Evolutionary conservation across 2,113 vertebrate species (phyloP), one percentile per base, ranked within the genome.

Genomic region (Todiramphus chloris): DNA sequence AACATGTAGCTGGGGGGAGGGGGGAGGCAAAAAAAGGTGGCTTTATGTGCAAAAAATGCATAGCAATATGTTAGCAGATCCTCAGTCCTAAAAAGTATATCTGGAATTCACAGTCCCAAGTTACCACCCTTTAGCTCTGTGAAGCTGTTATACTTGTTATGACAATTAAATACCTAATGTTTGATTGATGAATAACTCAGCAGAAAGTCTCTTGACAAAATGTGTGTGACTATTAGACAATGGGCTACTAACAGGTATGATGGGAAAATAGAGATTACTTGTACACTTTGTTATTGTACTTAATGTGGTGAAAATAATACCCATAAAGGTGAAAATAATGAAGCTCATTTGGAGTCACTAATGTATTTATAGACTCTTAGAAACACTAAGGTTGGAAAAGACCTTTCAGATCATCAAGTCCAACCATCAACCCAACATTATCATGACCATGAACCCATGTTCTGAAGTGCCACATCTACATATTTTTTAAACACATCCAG

Each of bases 1-100:
- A 4, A 3, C 31, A 41, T 46, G 15, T 5, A 70, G 18, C 5
- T 27, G 14, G 43, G 35, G 16, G 9, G 35, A 10, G 14, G 35
- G 31, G 11, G 2, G 6, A 13, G 1, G 3, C 5, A 0, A 3
- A 7, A 19, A 8, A 28, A 19, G 1, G 3, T 16, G 59, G 46
- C 85, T 90, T 25, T 17, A 13, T 21, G 4, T 56, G 30, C 8
- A 33, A 72, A 73, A 74, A 72, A 7, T 9, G 2, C 58, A 55
- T 7, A 1, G 3, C 31, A 70, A 13, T 44, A 19, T 28, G 6
- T 35, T 79, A 43, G 43, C 13, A 76, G 30, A 31, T 11, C 6
- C 9, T 72, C 19, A n/a, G 2, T n/a, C 7, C 12, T 44, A 35
- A 75, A 69, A 70, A 74, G 27, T 9, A 5, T 33, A 44, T 43